These are phyloP conservation scores for Falco novaeseelandiae DNA, from an alignment of 2,797 vertebrate genomes.

Conservation along the genomic window DNA sequence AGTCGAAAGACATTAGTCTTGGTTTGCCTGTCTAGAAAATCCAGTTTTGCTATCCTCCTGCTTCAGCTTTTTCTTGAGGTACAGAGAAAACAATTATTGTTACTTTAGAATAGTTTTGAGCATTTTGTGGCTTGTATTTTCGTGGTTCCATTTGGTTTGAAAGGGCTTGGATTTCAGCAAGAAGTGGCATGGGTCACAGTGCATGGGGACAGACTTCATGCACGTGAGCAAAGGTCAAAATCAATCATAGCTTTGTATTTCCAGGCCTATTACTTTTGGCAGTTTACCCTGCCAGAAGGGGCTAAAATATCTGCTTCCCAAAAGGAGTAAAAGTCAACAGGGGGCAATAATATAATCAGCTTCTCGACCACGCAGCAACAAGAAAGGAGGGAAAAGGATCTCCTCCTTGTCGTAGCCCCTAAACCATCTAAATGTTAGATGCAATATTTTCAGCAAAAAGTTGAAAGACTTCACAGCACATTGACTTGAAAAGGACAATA, in stretches of 20 bases:
- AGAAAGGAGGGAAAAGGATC: not conserved
- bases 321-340: slow-evolving; percentile 46
- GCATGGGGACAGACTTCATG: slow-evolving; percentile 60
- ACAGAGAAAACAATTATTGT: not conserved
- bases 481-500: slow-evolving; percentile 48
- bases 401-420: not conserved
- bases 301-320: slow-evolving; percentile 59
- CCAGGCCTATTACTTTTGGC: slow-evolving; percentile 52
- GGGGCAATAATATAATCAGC: not conserved
- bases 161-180: slow-evolving; percentile 48
- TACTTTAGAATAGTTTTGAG: slow-evolving; percentile 26
- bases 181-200: slow-evolving; percentile 55
- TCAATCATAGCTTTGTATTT: slow-evolving; percentile 63
- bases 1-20: not conserved
- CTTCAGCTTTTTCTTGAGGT: not conserved
- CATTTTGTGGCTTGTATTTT: slow-evolving; percentile 18
- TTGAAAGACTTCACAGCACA: slow-evolving; percentile 44
- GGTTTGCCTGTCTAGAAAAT: not conserved
- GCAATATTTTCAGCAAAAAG: slow-evolving; percentile 12
- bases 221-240: slow-evolving; percentile 64
- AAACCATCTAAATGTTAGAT: not conserved
- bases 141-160: not conserved
- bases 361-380: not conserved
- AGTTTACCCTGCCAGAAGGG: slow-evolving; percentile 53
- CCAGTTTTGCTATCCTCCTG: not conserved